Evolutionary conservation across 2,113 vertebrate genomes (phyloP), one percentile per base, ranked within the genome.

Genomic region (Trematomus loennbergii): DNA sequence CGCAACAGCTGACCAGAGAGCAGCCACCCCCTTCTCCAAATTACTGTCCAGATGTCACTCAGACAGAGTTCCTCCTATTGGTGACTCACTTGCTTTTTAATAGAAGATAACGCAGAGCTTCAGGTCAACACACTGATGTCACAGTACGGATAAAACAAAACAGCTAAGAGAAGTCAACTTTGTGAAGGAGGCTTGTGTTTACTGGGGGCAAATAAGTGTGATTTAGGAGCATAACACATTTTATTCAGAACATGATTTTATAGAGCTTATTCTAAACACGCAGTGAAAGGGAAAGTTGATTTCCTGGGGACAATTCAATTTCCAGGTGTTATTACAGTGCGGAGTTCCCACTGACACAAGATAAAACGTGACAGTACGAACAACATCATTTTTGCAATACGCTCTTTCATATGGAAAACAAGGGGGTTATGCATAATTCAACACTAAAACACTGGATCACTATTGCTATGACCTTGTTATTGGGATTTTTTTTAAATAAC

Each of bases 21-120:
- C 90, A 68, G 83, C 91, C 92, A 61, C 78, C 70, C 64, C 55
- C 55, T 13, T 62, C 60, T 79, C 93, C 92, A 92, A 90, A 89
- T 90, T 63, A 33, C 78, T 11, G 78, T 16, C 69, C 72, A 22
- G 66, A 40, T 83, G 88, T 87, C 83, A 52, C 45, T 79, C 78
- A 65, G 1, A 5, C 70, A 17, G 71, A 62, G 52, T 29, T 12
- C 78, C 88, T 65, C 88, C 85, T 46, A 58, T 22, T 13, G 13
- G 72, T 93, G 92, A 94, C 86, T 92, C 94, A 95, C 75, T 16
- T 62, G 5, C 77, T 90, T 86, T 93, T 92, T 90, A 93, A 92
- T 95, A 95, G 93, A 90, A 83, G 52, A 82, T 45, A 81, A 84
- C 82, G 69, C 91, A 92, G 62, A 74, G 80, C 82, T 82, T 66